Conservation (phyloP, 30 jellyfish, hydroid and myxozoan species). For the Aurelia sp. region DNA sequence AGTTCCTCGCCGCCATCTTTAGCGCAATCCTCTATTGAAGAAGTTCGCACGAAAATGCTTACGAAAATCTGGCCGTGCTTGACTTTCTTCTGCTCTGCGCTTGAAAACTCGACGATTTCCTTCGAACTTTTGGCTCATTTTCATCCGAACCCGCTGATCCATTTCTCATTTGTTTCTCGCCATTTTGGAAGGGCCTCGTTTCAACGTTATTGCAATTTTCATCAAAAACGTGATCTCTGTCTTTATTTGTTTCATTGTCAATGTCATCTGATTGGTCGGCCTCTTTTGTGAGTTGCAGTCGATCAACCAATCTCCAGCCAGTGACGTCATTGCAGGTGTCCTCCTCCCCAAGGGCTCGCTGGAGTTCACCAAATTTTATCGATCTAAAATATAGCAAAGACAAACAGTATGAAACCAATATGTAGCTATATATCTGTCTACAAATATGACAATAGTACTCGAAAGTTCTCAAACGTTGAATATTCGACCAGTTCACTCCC, state of each 20-base stretch:
- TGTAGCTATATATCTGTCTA: too few relatives aligned
- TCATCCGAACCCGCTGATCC: not conserved
- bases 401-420: too few relatives aligned
- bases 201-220: constrained; percentile 15
- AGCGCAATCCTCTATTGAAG: too few relatives aligned
- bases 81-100: constrained; percentile 28
- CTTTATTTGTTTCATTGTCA: too few relatives aligned
- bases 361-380: constrained; percentile 50
- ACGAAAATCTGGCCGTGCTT: constrained; percentile 34
- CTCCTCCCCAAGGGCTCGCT: constrained; percentile 46
- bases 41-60: not conserved
- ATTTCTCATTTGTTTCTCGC: not conserved
- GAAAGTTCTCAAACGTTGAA: too few relatives aligned
- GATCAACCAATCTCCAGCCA: constrained; percentile 59
- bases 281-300: constrained; percentile 6
- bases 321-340: not conserved
- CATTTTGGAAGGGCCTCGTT: constrained; percentile 31
- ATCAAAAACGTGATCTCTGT: constrained; percentile 1
- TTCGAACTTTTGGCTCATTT: constrained; percentile 21
- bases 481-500: too few relatives aligned
- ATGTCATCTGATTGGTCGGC: constrained; percentile 19
- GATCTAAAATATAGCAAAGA: not conserved
- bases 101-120: constrained; percentile 21
- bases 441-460: too few relatives aligned
- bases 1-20: too few relatives aligned